Evolutionary conservation across 2,113 vertebrate species (phyloP), one percentile per base, ranked within the genome.

Genomic region (Anolis sagrei): DNA sequence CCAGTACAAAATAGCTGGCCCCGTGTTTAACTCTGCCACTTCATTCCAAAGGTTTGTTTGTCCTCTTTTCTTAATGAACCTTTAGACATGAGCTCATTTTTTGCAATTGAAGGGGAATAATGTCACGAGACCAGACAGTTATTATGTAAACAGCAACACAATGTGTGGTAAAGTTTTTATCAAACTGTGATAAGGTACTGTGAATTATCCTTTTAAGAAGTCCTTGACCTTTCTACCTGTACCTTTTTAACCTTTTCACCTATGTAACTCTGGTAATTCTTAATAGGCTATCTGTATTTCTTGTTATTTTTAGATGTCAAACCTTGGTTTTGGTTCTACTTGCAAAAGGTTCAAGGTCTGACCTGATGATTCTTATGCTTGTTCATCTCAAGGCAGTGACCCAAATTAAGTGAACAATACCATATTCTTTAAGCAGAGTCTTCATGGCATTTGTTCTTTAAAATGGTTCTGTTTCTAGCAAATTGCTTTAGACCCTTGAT

Each of bases 71-170:
- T 83, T 85, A 66, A 75, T 19, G 8, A 75, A 83, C 62, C 76
- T 32, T 84, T 70, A 91, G 87, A 87, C 75, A 79, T 78, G 76
- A 93, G 81, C 85, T 94, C 84, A 82, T 91, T 86, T 91, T 85
- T 86, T 21, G 0, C 39, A 51, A 85, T 73, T 2, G 0, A 25
- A 39, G 72, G 86, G 32, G 32, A 79, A 84, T 68, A 82, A 23
- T 77, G 9, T 29, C 82, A 2, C 0, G 9, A 36, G 21, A 13
- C 58, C 68, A 4, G 64, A 81, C 76, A 88, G 70, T 66, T 75
- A 2, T 1, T n/a, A 18, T 13, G 7, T 4, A 0, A 2, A 73
- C 69, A 7, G 0, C 5, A 32, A 19, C 32, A 0, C 48, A 48
- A 32, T 2, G 1, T 18, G 64, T 54, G 58, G 74, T 27, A 1